These are phyloP conservation scores for Drosophila subquinaria DNA, from an alignment of 2,888 invertebrate genomes.

Conservation along the genomic window DNA sequence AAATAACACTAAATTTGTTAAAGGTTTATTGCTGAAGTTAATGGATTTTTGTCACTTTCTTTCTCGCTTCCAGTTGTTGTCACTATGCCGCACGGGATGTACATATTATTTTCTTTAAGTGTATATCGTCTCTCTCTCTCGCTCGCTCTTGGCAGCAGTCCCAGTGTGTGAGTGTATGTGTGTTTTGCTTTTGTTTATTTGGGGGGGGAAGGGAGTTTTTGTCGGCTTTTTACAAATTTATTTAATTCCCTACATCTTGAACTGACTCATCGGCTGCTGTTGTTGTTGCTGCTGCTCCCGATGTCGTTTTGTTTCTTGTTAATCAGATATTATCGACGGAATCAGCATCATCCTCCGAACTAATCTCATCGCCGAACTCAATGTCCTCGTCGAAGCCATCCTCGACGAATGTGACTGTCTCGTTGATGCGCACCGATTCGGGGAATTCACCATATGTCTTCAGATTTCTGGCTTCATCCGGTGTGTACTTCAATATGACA, in stretches of 20 bases:
- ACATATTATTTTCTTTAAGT: constrained; percentile 4
- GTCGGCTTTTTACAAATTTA: constrained; percentile 72
- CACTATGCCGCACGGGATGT: constrained; percentile 25
- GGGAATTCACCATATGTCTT: constrained; percentile 99
- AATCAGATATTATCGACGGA: constrained; percentile 89
- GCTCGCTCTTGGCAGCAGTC: constrained; percentile 1
- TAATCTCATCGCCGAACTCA: constrained; percentile 98
- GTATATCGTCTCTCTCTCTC: constrained; percentile 1
- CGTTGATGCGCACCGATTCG: constrained; percentile 98
- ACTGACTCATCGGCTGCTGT: constrained; percentile 54
- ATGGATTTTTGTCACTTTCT: constrained; percentile 31
- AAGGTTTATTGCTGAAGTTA: constrained; percentile 45
- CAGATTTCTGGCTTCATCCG: constrained; percentile 99
- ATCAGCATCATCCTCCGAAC: constrained; percentile 94
- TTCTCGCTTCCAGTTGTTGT: constrained; percentile 24
- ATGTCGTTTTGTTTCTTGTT: constrained; percentile 70
- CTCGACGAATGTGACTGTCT: constrained; percentile 97
- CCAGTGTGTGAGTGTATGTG: constrained; percentile 11
- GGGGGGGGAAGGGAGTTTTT: constrained; percentile 18
- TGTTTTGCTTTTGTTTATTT: constrained; percentile 15
- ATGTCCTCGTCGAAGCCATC: constrained; percentile 98
- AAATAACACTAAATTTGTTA: constrained; percentile 34
- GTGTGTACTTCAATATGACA: constrained; percentile 99
- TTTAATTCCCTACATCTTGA: constrained; percentile 72
- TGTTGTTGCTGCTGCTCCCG: constrained; percentile 20